These are phyloP conservation scores for Umimayanthus kanabou DNA, from an alignment of 92 coral and sea anemone genomes.

Conservation along the genomic window DNA sequence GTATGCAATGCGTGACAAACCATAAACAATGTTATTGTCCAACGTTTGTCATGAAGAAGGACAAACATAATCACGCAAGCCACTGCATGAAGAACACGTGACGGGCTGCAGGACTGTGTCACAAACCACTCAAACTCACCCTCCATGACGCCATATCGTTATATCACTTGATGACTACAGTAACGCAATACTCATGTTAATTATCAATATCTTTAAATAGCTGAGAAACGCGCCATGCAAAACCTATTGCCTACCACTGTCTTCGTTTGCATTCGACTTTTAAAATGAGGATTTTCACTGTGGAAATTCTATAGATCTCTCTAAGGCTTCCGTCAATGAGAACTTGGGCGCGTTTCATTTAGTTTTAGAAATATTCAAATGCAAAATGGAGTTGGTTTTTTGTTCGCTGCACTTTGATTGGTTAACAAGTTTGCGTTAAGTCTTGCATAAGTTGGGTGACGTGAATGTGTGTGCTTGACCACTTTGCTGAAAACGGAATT, in stretches of 20 bases:
- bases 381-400: too few species aligned
- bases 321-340: too few species aligned
- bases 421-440: too few species aligned
- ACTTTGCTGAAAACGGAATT: too few species aligned
- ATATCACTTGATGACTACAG: background rate
- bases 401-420: too few species aligned
- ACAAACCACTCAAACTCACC: background rate
- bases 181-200: background rate
- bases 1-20: background rate
- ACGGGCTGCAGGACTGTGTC: background rate
- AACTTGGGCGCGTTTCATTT: too few species aligned
- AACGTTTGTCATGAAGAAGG: background rate
- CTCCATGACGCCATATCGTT: background rate
- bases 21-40: background rate
- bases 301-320: too few species aligned
- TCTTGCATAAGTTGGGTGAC: too few species aligned
- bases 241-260: background rate
- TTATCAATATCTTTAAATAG: background rate
- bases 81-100: background rate
- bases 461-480: too few species aligned
- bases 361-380: too few species aligned
- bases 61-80: background rate
- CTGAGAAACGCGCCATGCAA: background rate
- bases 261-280: too few species aligned
- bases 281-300: too few species aligned